Evolutionary conservation across 1,140 invertebrate genomes (phyloP).

Genomic region (Olivierus martensii): DNA sequence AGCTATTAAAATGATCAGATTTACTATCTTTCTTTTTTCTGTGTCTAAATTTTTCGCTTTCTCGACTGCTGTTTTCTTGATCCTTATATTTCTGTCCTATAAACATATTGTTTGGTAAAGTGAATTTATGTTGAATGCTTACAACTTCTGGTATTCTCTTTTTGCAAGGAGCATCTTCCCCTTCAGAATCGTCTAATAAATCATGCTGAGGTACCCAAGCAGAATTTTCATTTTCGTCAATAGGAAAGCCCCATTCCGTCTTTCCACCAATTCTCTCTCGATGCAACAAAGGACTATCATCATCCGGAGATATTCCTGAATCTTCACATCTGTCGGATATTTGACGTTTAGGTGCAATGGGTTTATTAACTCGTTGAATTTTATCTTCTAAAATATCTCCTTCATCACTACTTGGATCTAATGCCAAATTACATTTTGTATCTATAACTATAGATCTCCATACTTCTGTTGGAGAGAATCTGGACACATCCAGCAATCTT

Average conservation of each 20-base stretch:
- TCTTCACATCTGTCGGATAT: constrained; percentile 53
- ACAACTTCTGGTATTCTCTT: not conserved
- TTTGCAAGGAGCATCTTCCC: constrained; percentile 1
- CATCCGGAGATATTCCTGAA: constrained; percentile 63
- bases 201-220: constrained; percentile 13
- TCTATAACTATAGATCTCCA: constrained; percentile 49
- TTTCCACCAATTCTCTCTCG: constrained; percentile 6
- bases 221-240: not conserved
- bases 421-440: constrained; percentile 8
- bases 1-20: constrained; percentile 8
- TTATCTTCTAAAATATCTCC: constrained; percentile 36
- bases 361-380: constrained; percentile 38
- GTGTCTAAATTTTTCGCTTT: constrained; percentile 4
- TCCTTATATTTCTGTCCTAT: not conserved
- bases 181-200: constrained; percentile 7
- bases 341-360: constrained; percentile 32
- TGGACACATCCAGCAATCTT: constrained; percentile 52
- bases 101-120: constrained; percentile 14
- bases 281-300: constrained; percentile 33
- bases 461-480: constrained; percentile 63
- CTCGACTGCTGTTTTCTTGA: not conserved
- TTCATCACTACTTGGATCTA: constrained; percentile 23
- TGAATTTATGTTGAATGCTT: constrained; percentile 6
- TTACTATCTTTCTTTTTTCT: constrained; percentile 7
- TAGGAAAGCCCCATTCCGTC: not conserved